Base-by-base conservation (phyloP, 2,888 invertebrate genomes). In the Drosophila cognata region DNA sequence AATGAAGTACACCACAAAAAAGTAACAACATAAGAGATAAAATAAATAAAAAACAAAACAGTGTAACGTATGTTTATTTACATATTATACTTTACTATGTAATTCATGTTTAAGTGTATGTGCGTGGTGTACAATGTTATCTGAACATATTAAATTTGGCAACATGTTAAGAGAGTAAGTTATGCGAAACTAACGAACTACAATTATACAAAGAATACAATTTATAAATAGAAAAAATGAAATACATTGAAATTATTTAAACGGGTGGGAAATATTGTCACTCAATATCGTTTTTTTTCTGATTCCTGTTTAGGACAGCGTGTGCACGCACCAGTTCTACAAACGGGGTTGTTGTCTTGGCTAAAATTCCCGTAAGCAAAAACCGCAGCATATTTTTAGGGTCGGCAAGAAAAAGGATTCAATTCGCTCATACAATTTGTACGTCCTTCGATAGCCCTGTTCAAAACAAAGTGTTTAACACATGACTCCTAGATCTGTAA, bases 181-280 rank as follows among this genome's bases (percentile, higher is more conserved):
- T 85, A 89, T 87, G 89, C 85, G 76, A 89, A 84, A 87, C 89
- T 85, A 85, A 85, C 74, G 85, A 85, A 85, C 89, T 85, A 89
- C 82, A 84, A 85, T 89, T 89, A 85, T 85, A 85, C 85, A 85
- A 85, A 85, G 77, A 89, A 85, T 82, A 85, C 78, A 89, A 85
- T 88, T 84, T 85, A 89, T 89, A 82, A 89, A 85, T 89, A 89
- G 85, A 79, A 70, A 80, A 78, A 55, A 68, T 72, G 48, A 66
- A 60, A 48, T 41, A 13, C 0, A 33, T 29, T 25, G 35, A 28
- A 10, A 67, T 79, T 79, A 25, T 18, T 38, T 55, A n/a, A 28
- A 7, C 0, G 10, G 29, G 11, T 29, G 46, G 29, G 4, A 8
- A 38, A 36, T 25, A 4, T 36, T 50, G 11, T 5, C 6, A 1